These are phyloP conservation scores for Neoarius graeffei DNA, from an alignment of 2,113 vertebrate genomes.

Conservation along the genomic window DNA sequence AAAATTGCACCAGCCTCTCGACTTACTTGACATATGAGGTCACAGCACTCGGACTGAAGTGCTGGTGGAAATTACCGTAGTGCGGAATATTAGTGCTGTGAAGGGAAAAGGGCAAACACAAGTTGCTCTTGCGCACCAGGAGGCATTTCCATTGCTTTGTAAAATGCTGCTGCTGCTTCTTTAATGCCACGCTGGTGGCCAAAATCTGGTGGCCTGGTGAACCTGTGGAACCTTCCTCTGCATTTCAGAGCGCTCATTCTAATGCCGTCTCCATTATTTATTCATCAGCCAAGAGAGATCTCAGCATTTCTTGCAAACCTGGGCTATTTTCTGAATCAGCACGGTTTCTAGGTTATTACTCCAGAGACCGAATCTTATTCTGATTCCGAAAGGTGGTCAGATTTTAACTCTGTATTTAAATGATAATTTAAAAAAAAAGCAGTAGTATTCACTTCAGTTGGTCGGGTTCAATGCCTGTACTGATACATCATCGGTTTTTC, in stretches of 20 bases:
- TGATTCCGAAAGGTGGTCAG: not conserved
- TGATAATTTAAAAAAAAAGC: not conserved
- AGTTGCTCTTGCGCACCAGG: constrained; percentile 18
- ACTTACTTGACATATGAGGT: constrained; percentile 48
- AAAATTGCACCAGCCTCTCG: constrained; percentile 37
- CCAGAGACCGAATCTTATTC: constrained; percentile 17
- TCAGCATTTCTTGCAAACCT: constrained; percentile 2
- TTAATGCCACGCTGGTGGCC: not conserved
- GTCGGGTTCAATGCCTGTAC: too few relatives aligned
- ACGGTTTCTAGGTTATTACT: constrained; percentile 26
- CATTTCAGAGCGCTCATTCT: not conserved
- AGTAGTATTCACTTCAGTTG: not conserved
- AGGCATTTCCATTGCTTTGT: constrained; percentile 19
- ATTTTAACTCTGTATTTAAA: not conserved
- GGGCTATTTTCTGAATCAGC: constrained; percentile 28
- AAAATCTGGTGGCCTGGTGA: not conserved
- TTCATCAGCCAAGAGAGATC: constrained; percentile 18
- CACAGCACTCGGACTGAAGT: constrained; percentile 40
- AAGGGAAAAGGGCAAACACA: constrained; percentile 40
- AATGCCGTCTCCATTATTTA: constrained; percentile 13
- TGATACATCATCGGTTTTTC: too few relatives aligned
- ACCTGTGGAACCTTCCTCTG: not conserved
- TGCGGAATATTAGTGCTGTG: not conserved
- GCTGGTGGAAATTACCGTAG: constrained; percentile 38
- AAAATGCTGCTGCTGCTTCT: not conserved